Base-by-base conservation (phyloP, 2,888 invertebrate species). In the Erebia epiphron region DNA sequence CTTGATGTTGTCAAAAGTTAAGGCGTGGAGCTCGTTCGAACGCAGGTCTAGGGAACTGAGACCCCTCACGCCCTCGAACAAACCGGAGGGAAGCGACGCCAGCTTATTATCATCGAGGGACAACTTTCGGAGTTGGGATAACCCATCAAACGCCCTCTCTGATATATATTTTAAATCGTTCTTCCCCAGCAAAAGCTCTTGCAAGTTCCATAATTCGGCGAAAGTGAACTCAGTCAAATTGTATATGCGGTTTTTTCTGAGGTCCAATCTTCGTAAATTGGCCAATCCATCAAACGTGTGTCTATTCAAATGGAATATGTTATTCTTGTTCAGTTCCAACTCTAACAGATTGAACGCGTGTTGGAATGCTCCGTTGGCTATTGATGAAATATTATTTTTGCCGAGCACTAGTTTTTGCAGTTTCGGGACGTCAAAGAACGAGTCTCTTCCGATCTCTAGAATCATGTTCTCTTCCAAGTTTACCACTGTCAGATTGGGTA, bases 281-380 rank as follows among this genome's bases (percentile, higher is more conserved):
- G 95, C 95, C 83, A 98, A 91, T 61, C 97, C 97, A 79, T 95
- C 94, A 88, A 97, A 97, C 75, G 96, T 96, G 81, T 96, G 96
- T 74, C 95, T 95, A 75, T 96, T 96, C 82, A 97, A 90, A 76
- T 96, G 95, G 81, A 95, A 95, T 78, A 98, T 95, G 83, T 95
- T 95, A 91, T 96, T 97, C 81, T 95, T 94, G 83, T 96, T 97
- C 82, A 98, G 90, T 86, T 98, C 97, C 77, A 99, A 92, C 80
- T 96, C 96, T 67, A 96, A 94, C 67, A 98, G 93, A 79, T 96
- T 95, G 68, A 95, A 94, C 83, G 97, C 92, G 77, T 96, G 95
- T 78, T 94, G 94, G 81, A 97, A 98, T 26, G 98, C 96, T 74
- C 96, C 96, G 75, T 98, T 97, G 79, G 97, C 98, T 75, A 98